Conservation (phyloP, 2,888 invertebrate genomes). For the Agrotis puta region DNA sequence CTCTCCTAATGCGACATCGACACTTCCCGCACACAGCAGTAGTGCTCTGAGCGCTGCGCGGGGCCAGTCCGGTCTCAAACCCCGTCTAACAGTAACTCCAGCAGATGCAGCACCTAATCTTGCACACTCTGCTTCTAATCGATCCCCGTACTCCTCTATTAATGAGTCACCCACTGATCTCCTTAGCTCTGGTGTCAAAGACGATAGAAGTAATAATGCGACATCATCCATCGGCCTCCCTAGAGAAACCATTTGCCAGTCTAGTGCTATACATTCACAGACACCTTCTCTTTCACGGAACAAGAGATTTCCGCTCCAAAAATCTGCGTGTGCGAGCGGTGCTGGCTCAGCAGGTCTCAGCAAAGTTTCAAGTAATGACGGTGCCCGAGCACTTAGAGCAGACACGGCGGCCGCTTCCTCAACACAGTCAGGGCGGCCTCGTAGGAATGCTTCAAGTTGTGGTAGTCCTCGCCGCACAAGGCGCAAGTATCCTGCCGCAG, state of each 20-base stretch:
- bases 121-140: conserved; percentile 91
- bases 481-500: conserved; percentile 95
- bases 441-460: conserved; percentile 93
- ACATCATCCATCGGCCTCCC: conserved; percentile 95
- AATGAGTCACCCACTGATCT: conserved; percentile 92
- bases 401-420: conserved; percentile 92
- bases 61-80: conserved; percentile 91
- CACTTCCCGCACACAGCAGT: conserved; percentile 94
- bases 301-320: conserved; percentile 95
- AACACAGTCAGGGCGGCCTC: conserved; percentile 92
- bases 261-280: conserved; percentile 93
- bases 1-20: conserved; percentile 95
- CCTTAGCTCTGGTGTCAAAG: conserved; percentile 93
- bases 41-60: conserved; percentile 94
- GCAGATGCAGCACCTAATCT: conserved; percentile 91
- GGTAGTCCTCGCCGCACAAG: conserved; percentile 95
- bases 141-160: conserved; percentile 93
- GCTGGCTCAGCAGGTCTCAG: conserved; percentile 94
- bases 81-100: conserved; percentile 88
- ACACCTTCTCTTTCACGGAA: conserved; percentile 90
- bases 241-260: conserved; percentile 96
- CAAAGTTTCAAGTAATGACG: conserved; percentile 93
- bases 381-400: conserved; percentile 93
- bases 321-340: conserved; percentile 95
- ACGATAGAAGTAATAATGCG: conserved; percentile 93